phyloP scores from a whole-genome alignment of 1,140 invertebrate genomes.

The Andrena cerasifolii region DNA sequence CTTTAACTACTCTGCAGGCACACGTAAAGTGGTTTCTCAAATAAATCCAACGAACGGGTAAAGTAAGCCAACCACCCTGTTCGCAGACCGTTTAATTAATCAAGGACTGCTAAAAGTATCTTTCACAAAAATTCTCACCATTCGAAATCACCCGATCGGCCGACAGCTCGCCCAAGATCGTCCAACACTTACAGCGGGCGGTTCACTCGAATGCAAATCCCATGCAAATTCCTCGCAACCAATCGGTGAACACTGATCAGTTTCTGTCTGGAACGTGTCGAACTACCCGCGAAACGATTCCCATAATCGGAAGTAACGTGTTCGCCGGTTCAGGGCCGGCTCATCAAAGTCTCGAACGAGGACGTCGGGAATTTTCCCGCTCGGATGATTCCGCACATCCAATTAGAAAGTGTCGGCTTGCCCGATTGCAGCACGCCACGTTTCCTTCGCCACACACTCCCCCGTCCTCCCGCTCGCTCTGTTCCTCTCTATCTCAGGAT shows the following conservation, averaged over 20 bases:
- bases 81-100: too few relatives aligned
- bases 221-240: background rate
- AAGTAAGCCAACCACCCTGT: too few relatives aligned
- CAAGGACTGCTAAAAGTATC: too few relatives aligned
- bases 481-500: background rate
- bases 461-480: background rate
- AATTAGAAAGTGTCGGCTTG: constrained; percentile 43
- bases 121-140: too few relatives aligned
- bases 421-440: constrained; percentile 28
- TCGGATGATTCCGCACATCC: constrained; percentile 37
- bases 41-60: too few relatives aligned
- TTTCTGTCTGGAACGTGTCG: background rate
- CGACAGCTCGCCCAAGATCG: too few relatives aligned
- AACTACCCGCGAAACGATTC: background rate
- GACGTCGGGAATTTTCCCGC: constrained; percentile 8
- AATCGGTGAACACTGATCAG: background rate
- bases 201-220: constrained; percentile 20
- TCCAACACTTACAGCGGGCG: background rate
- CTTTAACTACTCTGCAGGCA: too few relatives aligned
- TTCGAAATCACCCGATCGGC: too few relatives aligned
- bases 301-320: background rate
- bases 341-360: constrained; percentile 2
- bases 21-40: too few relatives aligned
- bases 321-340: background rate
- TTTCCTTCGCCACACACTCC: constrained; percentile 6